A percentile compares a stretch with the other conserved stretches of the same genome.
These are phyloP conservation scores for Drosophila auraria DNA, from an alignment of 1,140 invertebrate genomes.

Conservation along the genomic window DNA sequence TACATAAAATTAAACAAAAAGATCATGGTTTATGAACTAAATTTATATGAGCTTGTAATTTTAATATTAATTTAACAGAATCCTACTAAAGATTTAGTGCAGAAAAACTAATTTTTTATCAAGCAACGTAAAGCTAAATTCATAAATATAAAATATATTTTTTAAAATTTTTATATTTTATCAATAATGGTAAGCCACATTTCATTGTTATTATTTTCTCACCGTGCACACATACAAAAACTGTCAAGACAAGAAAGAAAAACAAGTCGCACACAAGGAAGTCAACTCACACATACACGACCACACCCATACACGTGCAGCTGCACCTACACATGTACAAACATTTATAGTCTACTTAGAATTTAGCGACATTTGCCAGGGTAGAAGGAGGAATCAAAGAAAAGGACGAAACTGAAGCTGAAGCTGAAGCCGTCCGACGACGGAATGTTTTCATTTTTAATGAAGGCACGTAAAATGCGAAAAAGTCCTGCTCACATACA, in stretches of 20 bases:
- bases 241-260: constrained; percentile 31
- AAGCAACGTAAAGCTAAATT: too few relatives aligned
- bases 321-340: constrained; percentile 47
- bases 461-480: constrained; percentile 83
- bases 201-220: not conserved
- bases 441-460: constrained; percentile 83
- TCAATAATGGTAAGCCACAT: not conserved
- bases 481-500: constrained; percentile 58
- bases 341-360: constrained; percentile 80
- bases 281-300: constrained; percentile 20
- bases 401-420: constrained; percentile 4
- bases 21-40: too few relatives aligned
- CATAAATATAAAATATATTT: too few relatives aligned
- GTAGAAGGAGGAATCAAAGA: constrained; percentile 16
- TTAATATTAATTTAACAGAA: too few relatives aligned
- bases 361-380: constrained; percentile 62
- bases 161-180: not conserved
- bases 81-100: too few relatives aligned
- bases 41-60: too few relatives aligned
- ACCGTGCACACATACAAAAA: constrained; percentile 28
- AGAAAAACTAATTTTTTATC: too few relatives aligned
- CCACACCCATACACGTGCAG: constrained; percentile 21
- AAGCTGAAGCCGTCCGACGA: constrained; percentile 37
- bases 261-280: constrained; percentile 60
- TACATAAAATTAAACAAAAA: too few relatives aligned